Conservation (phyloP, 2,113 vertebrate genomes). For the Melanocharis versteri region DNA sequence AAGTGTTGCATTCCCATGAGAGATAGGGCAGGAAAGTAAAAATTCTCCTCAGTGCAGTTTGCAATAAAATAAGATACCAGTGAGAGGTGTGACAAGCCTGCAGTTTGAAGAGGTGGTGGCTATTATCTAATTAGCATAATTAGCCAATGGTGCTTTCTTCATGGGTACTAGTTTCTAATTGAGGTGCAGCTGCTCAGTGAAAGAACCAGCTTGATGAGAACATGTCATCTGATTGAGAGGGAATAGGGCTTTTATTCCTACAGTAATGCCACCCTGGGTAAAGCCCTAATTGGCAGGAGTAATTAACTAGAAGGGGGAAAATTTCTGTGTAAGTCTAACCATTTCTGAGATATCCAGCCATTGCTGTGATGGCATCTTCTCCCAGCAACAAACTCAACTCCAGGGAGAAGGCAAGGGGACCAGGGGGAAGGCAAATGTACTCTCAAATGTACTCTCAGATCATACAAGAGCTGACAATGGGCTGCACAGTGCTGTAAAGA, state of each 20-base stretch:
- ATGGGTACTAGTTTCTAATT: conserved; percentile 43
- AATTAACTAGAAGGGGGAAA: background rate
- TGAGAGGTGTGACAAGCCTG: background rate
- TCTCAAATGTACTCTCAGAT: background rate
- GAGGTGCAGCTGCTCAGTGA: conserved; percentile 33
- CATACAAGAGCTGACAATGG: background rate
- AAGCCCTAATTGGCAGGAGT: background rate
- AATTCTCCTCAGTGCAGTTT: background rate
- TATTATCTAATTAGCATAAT: conserved; percentile 53
- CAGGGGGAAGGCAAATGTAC: background rate
- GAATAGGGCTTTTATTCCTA: conserved; percentile 13
- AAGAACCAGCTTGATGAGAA: conserved; percentile 7
- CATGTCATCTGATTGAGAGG: background rate
- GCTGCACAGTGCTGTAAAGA: background rate
- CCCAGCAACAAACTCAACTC: background rate
- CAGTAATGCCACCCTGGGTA: background rate
- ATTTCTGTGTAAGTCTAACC: background rate
- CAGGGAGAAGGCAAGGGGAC: background rate
- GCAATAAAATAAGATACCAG: background rate
- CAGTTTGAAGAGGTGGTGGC: background rate
- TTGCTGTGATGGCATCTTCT: background rate
- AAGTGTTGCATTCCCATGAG: background rate
- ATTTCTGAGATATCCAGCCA: background rate
- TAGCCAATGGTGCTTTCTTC: conserved; percentile 23
- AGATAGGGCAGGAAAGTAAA: background rate